Evolutionary conservation across 2,113 vertebrate genomes (phyloP).

Genomic region (Sminthopsis crassicaudata): DNA sequence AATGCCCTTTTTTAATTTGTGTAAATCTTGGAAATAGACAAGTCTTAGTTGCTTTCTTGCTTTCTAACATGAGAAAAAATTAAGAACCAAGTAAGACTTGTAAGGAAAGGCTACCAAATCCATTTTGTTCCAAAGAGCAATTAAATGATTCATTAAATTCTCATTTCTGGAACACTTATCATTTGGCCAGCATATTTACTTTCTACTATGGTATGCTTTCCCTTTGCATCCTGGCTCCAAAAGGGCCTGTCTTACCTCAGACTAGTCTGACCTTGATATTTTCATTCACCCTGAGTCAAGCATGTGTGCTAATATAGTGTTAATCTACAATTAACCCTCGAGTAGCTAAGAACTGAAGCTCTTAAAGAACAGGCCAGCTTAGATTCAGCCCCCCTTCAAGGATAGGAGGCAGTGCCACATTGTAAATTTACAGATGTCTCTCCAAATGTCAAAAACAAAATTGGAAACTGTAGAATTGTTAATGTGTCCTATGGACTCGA

Average conservation of each 20-base stretch:
- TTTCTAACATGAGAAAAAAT: slow-evolving; percentile 52
- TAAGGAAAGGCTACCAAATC: slow-evolving; percentile 55
- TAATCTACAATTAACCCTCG: slow-evolving; percentile 15
- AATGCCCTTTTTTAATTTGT: slow-evolving; percentile 62
- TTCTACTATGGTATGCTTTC: slow-evolving; percentile 61
- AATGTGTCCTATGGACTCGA: slow-evolving; percentile 82
- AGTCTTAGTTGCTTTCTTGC: slow-evolving; percentile 58
- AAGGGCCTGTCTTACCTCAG: slow-evolving; percentile 73
- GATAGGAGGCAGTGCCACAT: slow-evolving; percentile 34
- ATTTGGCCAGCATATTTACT: slow-evolving; percentile 74
- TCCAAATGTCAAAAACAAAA: slow-evolving; percentile 68
- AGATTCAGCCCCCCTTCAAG: slow-evolving; percentile 23
- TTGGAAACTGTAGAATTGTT: slow-evolving; percentile 66
- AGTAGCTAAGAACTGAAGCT: slow-evolving; percentile 42
- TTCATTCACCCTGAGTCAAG: slow-evolving; percentile 55
- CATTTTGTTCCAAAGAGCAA: slow-evolving; percentile 45
- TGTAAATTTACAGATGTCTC: slow-evolving; percentile 60
- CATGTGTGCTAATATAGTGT: slow-evolving; percentile 13
- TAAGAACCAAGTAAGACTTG: slow-evolving; percentile 51
- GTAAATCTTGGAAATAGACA: slow-evolving; percentile 49
- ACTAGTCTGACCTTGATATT: slow-evolving; percentile 59
- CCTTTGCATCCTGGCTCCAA: slow-evolving; percentile 53
- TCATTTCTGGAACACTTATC: slow-evolving; percentile 17
- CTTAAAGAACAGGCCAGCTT: slow-evolving; percentile 53
- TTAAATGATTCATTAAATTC: slow-evolving; percentile 18